phyloP scores from a whole-genome alignment of 1,140 invertebrate species.

The Lasioglossum baleicum region DNA sequence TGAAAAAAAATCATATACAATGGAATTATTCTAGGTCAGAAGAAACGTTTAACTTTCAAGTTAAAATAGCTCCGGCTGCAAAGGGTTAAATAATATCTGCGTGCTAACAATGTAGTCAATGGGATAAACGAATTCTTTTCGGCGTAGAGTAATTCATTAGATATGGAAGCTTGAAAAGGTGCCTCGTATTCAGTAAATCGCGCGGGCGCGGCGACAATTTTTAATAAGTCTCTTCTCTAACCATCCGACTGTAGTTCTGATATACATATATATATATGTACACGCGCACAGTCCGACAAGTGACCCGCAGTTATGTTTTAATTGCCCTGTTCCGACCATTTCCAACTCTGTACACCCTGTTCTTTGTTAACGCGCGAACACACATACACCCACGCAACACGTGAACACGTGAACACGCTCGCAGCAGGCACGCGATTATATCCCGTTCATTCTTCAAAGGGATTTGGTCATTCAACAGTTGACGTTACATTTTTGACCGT shows the following conservation, averaged over 20 bases:
- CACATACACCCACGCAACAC: not conserved
- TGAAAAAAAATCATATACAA: no score
- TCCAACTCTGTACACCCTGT: conserved; percentile 15
- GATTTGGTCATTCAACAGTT: conserved; percentile 40
- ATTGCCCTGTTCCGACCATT: conserved; percentile 36
- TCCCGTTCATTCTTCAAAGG: conserved; percentile 11
- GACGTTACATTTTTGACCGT: conserved; percentile 14
- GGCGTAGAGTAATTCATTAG: no score
- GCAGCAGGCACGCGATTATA: not conserved
- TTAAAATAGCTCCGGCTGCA: no score
- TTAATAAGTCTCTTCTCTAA: conserved; percentile 21
- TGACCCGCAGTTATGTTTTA: conserved; percentile 38
- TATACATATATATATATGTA: not conserved
- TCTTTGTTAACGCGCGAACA: conserved; percentile 3
- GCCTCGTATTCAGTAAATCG: no score
- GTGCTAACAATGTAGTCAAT: no score
- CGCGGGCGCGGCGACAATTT: not conserved
- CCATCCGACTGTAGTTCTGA: not conserved
- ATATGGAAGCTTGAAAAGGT: no score
- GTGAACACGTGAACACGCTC: not conserved
- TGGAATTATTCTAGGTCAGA: no score
- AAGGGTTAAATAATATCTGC: no score
- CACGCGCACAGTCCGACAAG: conserved; percentile 6
- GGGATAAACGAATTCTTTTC: no score
- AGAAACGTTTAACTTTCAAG: no score